Conservation (phyloP, 2,797 vertebrate genomes). For the Zonotrichia albicollis region DNA sequence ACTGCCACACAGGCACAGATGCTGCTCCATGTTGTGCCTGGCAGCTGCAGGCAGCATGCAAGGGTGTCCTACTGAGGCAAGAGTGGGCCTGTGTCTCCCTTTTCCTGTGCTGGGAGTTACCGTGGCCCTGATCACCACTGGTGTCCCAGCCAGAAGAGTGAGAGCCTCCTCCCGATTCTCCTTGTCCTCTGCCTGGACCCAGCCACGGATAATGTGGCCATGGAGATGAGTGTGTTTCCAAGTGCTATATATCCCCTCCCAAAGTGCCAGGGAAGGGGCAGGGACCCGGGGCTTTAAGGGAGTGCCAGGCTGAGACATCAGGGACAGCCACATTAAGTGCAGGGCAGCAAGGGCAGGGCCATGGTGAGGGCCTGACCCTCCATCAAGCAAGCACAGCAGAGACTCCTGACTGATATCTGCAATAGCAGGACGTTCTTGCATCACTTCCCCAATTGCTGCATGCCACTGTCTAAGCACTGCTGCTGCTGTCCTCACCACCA, state of each 20-base stretch:
- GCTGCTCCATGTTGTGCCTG: background rate
- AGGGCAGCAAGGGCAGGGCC: background rate
- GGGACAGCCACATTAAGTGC: background rate
- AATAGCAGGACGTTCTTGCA: background rate
- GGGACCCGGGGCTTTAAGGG: background rate
- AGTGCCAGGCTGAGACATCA: background rate
- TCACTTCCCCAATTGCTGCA: background rate
- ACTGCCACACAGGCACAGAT: background rate
- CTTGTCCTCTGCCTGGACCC: background rate
- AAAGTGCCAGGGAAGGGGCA: background rate
- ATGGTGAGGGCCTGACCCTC: no score
- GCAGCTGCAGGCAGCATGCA: background rate
- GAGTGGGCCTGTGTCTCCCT: background rate
- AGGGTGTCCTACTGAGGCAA: background rate
- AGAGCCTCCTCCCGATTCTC: background rate
- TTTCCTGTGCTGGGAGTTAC: background rate
- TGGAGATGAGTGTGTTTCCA: background rate
- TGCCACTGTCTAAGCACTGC: background rate
- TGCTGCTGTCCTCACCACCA: background rate
- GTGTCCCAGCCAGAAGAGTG: background rate
- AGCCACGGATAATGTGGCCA: background rate
- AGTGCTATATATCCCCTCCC: background rate
- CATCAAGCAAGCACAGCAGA: accelerated
- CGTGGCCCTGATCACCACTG: background rate
- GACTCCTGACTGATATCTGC: background rate